phyloP scores from a whole-genome alignment of 2,113 vertebrate genomes.

The Tretioscincus oriximinensis region DNA sequence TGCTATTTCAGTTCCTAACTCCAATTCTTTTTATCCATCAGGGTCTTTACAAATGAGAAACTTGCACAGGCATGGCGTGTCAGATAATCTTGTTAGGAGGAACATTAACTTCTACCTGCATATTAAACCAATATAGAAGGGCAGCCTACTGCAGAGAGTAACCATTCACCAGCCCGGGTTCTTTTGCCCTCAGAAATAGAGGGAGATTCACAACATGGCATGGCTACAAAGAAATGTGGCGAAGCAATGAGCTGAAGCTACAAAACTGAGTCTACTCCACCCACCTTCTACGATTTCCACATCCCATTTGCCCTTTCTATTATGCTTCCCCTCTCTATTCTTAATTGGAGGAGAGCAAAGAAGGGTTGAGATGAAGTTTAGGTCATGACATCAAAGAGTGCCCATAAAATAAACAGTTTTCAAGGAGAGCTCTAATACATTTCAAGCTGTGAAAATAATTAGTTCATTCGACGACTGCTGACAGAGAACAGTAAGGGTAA shows the following conservation, averaged over 20 bases:
- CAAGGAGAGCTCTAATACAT: conserved; percentile 32
- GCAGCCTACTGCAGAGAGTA: neutral
- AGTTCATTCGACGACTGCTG: conserved; percentile 50
- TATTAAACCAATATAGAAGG: neutral
- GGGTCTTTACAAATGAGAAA: neutral
- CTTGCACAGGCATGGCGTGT: neutral
- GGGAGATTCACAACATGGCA: conserved; percentile 3
- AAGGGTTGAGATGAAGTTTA: neutral
- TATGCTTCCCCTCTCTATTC: neutral
- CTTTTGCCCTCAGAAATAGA: neutral
- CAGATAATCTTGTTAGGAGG: neutral
- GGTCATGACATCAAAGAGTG: conserved; percentile 32
- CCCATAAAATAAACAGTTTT: conserved; percentile 49
- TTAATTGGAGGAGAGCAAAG: conserved; percentile 26
- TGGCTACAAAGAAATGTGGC: neutral
- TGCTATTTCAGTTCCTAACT: neutral
- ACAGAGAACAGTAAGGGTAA: conserved; percentile 51
- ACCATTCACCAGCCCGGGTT: neutral
- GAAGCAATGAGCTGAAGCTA: neutral
- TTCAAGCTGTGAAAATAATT: conserved; percentile 63
- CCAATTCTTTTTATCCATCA: neutral
- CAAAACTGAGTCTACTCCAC: neutral
- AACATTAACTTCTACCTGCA: conserved; percentile 24
- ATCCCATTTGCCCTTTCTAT: neutral
- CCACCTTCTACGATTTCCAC: neutral